These are phyloP conservation scores for Clanis bilineata DNA, from an alignment of 2,888 invertebrate species.

Conservation along the genomic window DNA sequence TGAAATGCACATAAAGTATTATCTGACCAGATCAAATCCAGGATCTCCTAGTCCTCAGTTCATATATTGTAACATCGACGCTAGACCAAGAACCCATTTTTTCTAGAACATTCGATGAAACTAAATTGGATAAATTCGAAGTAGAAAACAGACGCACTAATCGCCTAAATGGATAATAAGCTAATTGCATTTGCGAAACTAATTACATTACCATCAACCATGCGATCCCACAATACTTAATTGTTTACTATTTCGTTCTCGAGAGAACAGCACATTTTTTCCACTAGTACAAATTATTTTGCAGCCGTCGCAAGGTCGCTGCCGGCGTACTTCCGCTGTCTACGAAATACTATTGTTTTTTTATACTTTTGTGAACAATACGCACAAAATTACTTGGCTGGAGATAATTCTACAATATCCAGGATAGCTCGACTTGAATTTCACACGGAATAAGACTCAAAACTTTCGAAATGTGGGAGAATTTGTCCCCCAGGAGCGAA, in stretches of 20 bases:
- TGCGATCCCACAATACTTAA: background rate
- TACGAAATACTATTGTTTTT: background rate
- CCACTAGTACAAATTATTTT: conserved; percentile 2
- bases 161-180: conserved; percentile 4
- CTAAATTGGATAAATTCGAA: background rate
- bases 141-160: background rate
- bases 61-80: too few species aligned
- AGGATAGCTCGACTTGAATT: too few species aligned
- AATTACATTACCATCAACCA: background rate
- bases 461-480: too few species aligned
- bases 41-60: too few species aligned
- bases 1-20: too few species aligned
- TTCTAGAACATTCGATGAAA: background rate
- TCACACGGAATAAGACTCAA: too few species aligned
- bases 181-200: background rate
- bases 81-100: background rate
- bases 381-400: too few species aligned
- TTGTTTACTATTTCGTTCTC: background rate
- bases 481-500: too few species aligned
- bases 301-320: background rate
- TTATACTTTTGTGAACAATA: too few species aligned
- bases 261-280: background rate
- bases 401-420: too few species aligned
- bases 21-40: too few species aligned
- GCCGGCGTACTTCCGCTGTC: background rate